Percentiles rank a stretch among this genome's conserved stretches.
These are phyloP conservation scores for Phoeniculus purpureus DNA, from an alignment of 2,797 vertebrate genomes.

Conservation along the genomic window DNA sequence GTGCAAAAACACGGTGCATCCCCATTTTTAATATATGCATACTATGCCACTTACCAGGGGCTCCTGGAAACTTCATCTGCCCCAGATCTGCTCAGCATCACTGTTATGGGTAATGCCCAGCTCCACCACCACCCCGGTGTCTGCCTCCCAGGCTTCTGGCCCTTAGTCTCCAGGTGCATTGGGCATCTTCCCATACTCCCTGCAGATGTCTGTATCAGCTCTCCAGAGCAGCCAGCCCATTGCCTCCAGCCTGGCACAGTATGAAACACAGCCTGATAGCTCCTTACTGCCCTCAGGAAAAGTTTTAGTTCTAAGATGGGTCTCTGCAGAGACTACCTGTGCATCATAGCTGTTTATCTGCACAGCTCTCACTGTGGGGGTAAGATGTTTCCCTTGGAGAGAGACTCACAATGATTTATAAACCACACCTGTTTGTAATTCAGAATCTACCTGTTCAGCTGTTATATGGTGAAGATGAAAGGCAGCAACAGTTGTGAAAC, in stretches of 20 bases:
- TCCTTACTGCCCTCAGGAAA: background rate
- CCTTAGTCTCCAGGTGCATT: too few relatives aligned
- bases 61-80: background rate
- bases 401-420: background rate
- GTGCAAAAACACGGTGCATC: background rate
- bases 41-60: background rate
- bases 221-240: background rate
- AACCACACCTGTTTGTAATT: background rate
- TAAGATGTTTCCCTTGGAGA: background rate
- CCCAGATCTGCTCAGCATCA: background rate
- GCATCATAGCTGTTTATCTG: background rate
- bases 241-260: fast-evolving
- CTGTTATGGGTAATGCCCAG: fast-evolving
- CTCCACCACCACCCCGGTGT: background rate
- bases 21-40: background rate
- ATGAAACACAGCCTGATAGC: background rate
- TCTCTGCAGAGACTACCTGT: background rate
- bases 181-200: background rate
- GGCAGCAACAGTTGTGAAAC: background rate
- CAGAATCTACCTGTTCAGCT: background rate
- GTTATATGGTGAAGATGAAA: background rate
- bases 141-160: background rate
- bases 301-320: background rate
- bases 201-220: fast-evolving
- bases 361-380: background rate